Evolutionary conservation across 2,888 invertebrate genomes (phyloP).

Genomic region (Erpobdella octoculata): DNA sequence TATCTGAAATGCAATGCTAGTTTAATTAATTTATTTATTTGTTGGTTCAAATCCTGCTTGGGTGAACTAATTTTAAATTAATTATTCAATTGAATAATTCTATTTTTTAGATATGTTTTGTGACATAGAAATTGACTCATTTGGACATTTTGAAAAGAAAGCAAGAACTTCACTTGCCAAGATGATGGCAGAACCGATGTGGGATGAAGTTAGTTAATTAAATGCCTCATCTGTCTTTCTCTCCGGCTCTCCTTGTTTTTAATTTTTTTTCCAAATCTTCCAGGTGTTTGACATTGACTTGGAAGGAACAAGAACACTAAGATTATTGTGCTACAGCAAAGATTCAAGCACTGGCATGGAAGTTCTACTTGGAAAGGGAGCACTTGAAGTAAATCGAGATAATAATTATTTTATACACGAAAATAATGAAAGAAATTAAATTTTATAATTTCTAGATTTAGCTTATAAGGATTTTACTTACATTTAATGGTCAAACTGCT

Average conservation of each 20-base stretch:
- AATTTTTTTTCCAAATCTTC: background rate
- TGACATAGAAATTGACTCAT: constrained; percentile 83
- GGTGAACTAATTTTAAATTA: no score
- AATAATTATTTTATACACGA: no score
- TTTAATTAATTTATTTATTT: no score
- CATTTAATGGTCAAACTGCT: no score
- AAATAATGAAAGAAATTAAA: no score
- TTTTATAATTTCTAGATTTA: no score
- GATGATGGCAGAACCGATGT: constrained; percentile 60
- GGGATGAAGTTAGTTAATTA: constrained; percentile 63
- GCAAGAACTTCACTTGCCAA: constrained; percentile 75
- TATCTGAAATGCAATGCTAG: no score
- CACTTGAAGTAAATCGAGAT: constrained; percentile 79
- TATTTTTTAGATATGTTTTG: constrained; percentile 68
- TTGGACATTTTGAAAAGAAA: constrained; percentile 87
- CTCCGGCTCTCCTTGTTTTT: background rate
- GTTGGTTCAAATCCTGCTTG: no score
- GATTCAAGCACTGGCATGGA: constrained; percentile 46
- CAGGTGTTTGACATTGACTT: constrained; percentile 77
- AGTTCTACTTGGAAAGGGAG: constrained; percentile 65
- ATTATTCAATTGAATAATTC: constrained; percentile 1
- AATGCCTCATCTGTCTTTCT: background rate
- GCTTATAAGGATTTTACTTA: no score
- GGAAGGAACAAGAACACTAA: constrained; percentile 82
- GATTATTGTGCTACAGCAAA: constrained; percentile 78